Percentiles rank a stretch among this genome's conserved stretches.
Evolutionary conservation across 2,888 invertebrate genomes (phyloP).

Genomic region (Cerceris ruficornis): DNA sequence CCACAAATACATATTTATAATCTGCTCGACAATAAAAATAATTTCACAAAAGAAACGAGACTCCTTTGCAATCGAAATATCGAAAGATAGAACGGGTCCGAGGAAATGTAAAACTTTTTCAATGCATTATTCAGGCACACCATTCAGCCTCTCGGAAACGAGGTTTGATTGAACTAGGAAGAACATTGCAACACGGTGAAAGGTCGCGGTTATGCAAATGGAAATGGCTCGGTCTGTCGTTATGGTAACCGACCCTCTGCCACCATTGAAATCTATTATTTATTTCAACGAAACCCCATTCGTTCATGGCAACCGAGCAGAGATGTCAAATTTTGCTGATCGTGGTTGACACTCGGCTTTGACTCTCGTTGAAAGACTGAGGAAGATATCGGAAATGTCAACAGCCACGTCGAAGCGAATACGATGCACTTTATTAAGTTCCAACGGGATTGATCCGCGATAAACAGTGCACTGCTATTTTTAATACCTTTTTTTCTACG

Average conservation of each 20-base stretch:
- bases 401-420: no score
- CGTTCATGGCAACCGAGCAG: neutral
- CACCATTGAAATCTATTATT: constrained; percentile 44
- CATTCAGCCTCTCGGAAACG: constrained; percentile 17
- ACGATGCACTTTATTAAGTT: no score
- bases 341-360: neutral
- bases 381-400: no score
- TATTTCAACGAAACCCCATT: constrained; percentile 24
- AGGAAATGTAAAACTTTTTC: constrained; percentile 12
- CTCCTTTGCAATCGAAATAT: constrained; percentile 1
- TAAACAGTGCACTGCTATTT: no score
- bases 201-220: constrained; percentile 56
- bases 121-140: constrained; percentile 45
- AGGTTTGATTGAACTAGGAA: constrained; percentile 39
- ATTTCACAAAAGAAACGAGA: constrained; percentile 8
- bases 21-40: constrained; percentile 2
- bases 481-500: no score
- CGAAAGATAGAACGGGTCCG: constrained; percentile 10
- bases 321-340: constrained; percentile 42
- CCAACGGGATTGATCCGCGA: no score
- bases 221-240: constrained; percentile 34
- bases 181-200: constrained; percentile 18
- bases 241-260: constrained; percentile 40
- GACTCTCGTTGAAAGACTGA: neutral
- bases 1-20: neutral